Conservation (phyloP, 1,140 invertebrate species). For the Magallana gigas region DNA sequence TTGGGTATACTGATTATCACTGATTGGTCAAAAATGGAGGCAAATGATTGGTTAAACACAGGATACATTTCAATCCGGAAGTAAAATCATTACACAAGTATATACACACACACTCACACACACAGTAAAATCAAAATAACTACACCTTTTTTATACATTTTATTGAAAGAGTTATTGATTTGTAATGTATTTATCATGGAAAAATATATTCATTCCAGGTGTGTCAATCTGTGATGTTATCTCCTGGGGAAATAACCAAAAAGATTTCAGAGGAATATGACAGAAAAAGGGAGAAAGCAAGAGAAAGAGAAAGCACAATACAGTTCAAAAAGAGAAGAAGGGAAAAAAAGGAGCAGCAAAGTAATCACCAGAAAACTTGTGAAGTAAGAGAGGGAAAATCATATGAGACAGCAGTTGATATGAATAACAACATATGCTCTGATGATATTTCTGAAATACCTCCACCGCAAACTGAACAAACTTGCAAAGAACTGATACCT, state of each 20-base stretch:
- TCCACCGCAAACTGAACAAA: not conserved
- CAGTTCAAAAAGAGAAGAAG: not conserved
- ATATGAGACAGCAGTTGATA: not conserved
- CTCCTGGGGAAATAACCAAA: not conserved
- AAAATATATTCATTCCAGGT: not conserved
- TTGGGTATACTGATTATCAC: no score
- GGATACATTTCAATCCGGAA: no score
- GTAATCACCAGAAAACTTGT: not conserved
- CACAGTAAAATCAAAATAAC: not conserved
- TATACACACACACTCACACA: no score
- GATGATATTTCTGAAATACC: conserved; percentile 5
- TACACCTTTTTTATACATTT: not conserved
- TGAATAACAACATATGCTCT: not conserved
- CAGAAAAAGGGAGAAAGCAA: not conserved
- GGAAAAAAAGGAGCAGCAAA: not conserved
- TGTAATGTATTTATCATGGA: not conserved
- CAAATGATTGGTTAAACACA: no score
- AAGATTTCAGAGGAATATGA: not conserved
- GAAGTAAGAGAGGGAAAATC: not conserved
- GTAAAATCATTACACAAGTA: no score
- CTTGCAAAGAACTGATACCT: not conserved
- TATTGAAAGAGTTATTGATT: not conserved
- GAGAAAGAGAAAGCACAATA: not conserved
- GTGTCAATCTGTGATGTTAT: conserved; percentile 2
- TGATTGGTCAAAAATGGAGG: no score